Evolutionary conservation across 2,888 invertebrate species (phyloP), one percentile per base, ranked within the genome.

Genomic region (Drosophila merina): DNA sequence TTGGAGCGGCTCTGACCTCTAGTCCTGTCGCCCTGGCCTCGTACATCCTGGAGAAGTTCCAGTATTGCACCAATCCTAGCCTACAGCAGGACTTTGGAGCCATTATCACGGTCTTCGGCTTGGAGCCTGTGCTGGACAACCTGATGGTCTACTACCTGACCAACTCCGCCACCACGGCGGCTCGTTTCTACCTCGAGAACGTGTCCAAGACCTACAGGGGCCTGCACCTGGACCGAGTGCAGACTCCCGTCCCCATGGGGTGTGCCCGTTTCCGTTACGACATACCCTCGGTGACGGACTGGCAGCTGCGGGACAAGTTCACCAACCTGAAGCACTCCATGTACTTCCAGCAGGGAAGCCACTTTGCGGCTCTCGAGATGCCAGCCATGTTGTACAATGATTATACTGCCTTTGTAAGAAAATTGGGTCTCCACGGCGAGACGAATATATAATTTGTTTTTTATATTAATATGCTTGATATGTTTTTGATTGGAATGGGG

Each of bases 21-120:
- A 90, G 75, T 66, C 98, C 98, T 0, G 94, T 95, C 0, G 98
- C 96, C 0, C 91, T 98, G 63, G 97, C 97, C 0, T 96, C 96
- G 0, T 98, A 97, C 84, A 95, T 98, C 60, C 91, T 98, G 9
- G 98, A 98, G 88, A 98, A 98, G 90, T 97, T 97, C 92, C 94
- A 93, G 89, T 94, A 78, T 7, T 95, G 91, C 94, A 96, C 92
- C 91, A 95, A 96, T 77, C 96, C 96, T 0, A 94, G 94, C 5
- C 89, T 96, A 0, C 38, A 69, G 8, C 78, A 88, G 51, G 71
- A 77, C 54, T 89, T 88, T 26, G 80, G 86, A 0, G 82, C 80
- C 5, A 77, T 89, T 42, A 91, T 92, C 8, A 93, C 93, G 59
- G 76, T 74, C 8, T 95, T 92, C 75, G 91, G 93, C 0, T 79